Evolutionary conservation across 2,797 vertebrate genomes (phyloP).

Genomic region (Numenius phaeopus): DNA sequence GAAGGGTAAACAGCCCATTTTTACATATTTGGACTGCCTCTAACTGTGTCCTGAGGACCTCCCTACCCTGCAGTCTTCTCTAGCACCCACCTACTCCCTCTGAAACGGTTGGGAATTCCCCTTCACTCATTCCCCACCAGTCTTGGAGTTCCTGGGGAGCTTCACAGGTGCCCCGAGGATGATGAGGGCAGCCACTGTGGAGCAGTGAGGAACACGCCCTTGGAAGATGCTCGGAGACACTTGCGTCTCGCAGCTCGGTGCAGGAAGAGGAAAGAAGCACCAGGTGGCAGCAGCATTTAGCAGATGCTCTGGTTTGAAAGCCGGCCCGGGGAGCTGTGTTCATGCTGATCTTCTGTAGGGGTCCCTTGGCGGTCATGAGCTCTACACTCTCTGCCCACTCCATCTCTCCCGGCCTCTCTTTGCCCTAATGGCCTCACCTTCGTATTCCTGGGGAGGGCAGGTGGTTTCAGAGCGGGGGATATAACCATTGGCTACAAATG

Average conservation of each 20-base stretch:
- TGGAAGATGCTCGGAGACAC: not conserved
- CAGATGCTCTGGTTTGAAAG: not conserved
- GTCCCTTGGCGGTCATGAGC: not conserved
- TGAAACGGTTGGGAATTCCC: not conserved
- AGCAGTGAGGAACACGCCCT: not conserved
- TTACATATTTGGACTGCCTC: not conserved
- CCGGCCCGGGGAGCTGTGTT: not conserved
- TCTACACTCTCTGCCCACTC: fast-evolving
- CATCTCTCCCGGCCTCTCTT: not conserved
- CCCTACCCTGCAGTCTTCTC: not conserved
- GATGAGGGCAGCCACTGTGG: not conserved
- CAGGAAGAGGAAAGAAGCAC: not conserved
- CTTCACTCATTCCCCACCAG: not conserved
- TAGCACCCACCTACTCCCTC: not conserved
- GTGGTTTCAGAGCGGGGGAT: not conserved
- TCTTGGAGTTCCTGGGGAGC: not conserved
- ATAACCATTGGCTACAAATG: not conserved
- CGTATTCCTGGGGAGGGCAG: not conserved
- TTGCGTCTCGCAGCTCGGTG: fast-evolving
- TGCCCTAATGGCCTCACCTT: not conserved
- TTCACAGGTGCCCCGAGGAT: not conserved
- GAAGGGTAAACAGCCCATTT: not conserved
- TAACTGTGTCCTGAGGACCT: not conserved
- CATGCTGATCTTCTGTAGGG: fast-evolving
- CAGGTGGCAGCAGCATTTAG: slow-evolving; percentile 59